Percentiles rank a stretch among this genome's conserved stretches.
Conservation (phyloP, 2,113 vertebrate genomes). For the Zeus faber region DNA sequence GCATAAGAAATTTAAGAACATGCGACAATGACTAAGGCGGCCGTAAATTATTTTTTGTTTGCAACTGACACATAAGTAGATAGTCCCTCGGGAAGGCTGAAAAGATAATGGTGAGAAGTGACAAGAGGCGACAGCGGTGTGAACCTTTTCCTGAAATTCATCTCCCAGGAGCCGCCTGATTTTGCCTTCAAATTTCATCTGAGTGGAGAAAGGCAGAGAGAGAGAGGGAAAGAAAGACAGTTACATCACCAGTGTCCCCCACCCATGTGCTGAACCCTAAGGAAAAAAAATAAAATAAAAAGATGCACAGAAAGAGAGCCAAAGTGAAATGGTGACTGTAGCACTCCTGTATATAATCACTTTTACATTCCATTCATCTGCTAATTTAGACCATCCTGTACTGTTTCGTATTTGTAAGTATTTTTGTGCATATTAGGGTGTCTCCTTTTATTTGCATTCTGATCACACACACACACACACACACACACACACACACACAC, state of each 20-base stretch:
- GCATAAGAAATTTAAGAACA: no score
- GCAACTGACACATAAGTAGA: no score
- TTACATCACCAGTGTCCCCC: slow-evolving; percentile 57
- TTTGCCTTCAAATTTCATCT: slow-evolving; percentile 84
- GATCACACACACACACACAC: no score
- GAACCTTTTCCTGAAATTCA: slow-evolving; percentile 85
- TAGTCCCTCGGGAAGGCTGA: neutral
- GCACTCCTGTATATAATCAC: no score
- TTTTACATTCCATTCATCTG: no score
- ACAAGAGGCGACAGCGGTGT: slow-evolving; percentile 4
- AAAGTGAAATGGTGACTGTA: neutral
- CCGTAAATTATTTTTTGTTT: no score
- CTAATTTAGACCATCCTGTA: no score
- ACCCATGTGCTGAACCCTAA: slow-evolving; percentile 29
- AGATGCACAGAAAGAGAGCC: neutral
- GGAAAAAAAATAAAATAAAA: neutral
- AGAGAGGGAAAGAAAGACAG: slow-evolving; percentile 30
- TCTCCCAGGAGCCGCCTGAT: slow-evolving; percentile 79
- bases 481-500: no score
- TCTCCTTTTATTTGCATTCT: no score
- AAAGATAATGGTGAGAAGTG: neutral
- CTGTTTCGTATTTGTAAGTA: no score
- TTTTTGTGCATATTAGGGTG: no score
- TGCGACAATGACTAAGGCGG: no score
- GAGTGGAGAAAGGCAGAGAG: slow-evolving; percentile 41